phyloP scores from a whole-genome alignment of 2,797 vertebrate genomes.

The Xenops minutus region DNA sequence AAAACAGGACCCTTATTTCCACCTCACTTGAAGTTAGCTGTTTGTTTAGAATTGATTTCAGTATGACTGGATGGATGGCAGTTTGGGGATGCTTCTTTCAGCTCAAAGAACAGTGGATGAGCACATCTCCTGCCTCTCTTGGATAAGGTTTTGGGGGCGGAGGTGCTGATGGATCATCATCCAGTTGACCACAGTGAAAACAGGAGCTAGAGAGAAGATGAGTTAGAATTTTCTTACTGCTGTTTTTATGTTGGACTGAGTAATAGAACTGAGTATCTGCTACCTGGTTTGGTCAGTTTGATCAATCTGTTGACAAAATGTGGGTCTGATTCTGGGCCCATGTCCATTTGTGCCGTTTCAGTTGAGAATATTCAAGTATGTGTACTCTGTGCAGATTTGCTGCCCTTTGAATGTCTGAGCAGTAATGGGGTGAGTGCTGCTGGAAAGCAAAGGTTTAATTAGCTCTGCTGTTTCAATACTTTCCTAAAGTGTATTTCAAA shows the following conservation, averaged over 20 bases:
- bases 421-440: background rate
- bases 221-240: background rate
- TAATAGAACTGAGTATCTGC: background rate
- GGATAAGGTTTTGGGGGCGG: background rate
- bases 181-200: background rate
- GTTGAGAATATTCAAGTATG: background rate
- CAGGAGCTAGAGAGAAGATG: background rate
- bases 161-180: background rate
- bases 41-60: background rate
- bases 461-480: background rate
- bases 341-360: background rate
- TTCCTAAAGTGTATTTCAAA: slow-evolving; percentile 33
- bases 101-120: background rate
- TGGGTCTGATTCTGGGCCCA: background rate
- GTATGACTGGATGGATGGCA: background rate
- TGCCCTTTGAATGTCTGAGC: background rate
- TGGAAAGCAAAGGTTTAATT: slow-evolving; percentile 39
- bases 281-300: background rate
- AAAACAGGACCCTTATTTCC: background rate
- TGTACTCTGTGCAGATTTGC: background rate
- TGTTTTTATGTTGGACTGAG: background rate
- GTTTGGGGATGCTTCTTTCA: background rate
- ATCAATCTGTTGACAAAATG: background rate
- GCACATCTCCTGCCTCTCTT: background rate
- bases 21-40: background rate